Evolutionary conservation across 1,140 invertebrate genomes (phyloP), one percentile per base, ranked within the genome.

Genomic region (Tetragnatha versicolor): DNA sequence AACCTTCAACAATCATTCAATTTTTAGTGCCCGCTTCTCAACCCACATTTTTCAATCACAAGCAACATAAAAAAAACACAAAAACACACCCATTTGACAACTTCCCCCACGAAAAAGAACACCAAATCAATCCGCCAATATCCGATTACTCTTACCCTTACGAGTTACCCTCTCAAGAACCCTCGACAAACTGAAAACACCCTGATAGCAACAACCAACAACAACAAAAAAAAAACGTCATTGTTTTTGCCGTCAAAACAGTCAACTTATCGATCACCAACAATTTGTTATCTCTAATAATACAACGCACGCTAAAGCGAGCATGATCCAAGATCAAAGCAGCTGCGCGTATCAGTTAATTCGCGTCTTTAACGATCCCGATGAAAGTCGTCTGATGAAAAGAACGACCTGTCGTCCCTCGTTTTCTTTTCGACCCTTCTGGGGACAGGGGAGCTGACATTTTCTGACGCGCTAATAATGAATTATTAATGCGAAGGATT

Each of bases 401-500:
- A 2, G 49, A 17, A 51, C 17, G 9, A 22, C 25, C 14, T 12
- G n/a, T 39, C 27, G 3, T 12, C 9, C 22, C 14, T 45, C 45
- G 14, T 20, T 17, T 65, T 42, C 37, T 65, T 31, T 42, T 22
- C 31, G 22, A 20, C n/a, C 14, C 22, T n/a, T 6, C 29, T 33
- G 1, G 4, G 37, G 65, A 49, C 65, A 68, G 42, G 42, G 27
- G 10, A 4, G 20, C 25, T 29, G 27, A 31, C 29, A 49, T 14
- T 27, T 12, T 20, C 12, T 68, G 65, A 49, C 65, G 35, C 25
- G 27, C 20, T 68, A 68, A 68, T 68, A 68, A 68, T 68, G 65
- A 68, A 68, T 68, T 68, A 68, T 68, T 68, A 68, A 68, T 68
- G 65, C 25, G 3, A 4, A 29, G 35, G 65, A 68, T 68, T 68